Base-by-base conservation (phyloP, 2,888 invertebrate genomes). In the Drosophila paramelanica region DNA sequence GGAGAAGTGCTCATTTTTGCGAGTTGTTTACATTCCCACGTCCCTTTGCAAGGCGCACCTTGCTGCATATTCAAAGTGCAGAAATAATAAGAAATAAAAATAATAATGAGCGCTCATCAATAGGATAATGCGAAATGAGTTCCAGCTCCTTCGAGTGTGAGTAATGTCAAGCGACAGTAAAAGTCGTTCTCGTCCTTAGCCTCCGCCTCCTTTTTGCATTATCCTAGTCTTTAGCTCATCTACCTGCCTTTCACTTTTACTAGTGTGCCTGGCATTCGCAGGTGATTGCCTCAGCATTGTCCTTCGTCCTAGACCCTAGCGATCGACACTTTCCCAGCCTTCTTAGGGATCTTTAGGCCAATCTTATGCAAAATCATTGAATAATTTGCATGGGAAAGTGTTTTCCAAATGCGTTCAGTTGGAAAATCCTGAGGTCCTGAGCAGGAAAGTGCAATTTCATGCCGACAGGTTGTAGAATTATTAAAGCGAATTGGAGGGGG, bases 121-220 rank as follows among this genome's bases (percentile, higher is more conserved):
- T 77, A 50, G 89, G 73, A 79, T 77, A 89, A 88, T 86, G 89
- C 89, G 81, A 89, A 88, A 86, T 86, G 87, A 89, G 89, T 85
- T 89, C 62, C 73, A 79, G 59, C 55, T 67, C 51, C 57, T 49
- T 66, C 78, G 61, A 82, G 74, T 87, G 82, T 67, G 69, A 81
- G 61, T 81, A 87, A 86, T 88, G 67, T 23, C 57, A 46, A 65
- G 53, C 57, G 78, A 67, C 56, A 80, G 88, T 72, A 64, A 83
- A 81, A 87, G 78, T 83, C 70, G 68, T 79, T 59, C 76, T 25
- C 5, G 1, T 8, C 5, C 38, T 84, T 62, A 68, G 77, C 59
- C 77, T 17, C 1, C 4, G 27, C 10, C 25, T 31, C 3, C 10
- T 17, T 11, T n/a, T 20, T 8, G 14, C 31, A 31, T 27, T 8